Conservation (phyloP, 2,113 vertebrate genomes). For the Oncorhynchus clarkii region DNA sequence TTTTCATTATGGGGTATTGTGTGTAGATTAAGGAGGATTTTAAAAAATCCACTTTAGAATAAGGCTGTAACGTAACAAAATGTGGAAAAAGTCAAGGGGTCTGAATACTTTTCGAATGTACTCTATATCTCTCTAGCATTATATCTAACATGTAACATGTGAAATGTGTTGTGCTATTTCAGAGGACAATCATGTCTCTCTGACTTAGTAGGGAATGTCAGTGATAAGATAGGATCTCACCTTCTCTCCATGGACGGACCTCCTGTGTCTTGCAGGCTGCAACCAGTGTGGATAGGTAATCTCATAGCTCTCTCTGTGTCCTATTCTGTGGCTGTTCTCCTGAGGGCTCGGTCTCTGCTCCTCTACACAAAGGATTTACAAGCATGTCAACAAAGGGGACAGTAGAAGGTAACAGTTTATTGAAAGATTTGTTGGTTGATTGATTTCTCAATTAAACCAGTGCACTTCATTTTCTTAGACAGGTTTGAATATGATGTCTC, state of each 20-base stretch:
- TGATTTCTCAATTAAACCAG: background rate
- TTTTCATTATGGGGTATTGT: no score
- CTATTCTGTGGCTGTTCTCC: constrained; percentile 36
- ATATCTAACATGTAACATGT: no score
- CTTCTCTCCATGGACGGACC: constrained; percentile 46
- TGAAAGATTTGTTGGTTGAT: no score
- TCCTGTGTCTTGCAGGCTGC: constrained; percentile 54
- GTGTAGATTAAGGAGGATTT: no score
- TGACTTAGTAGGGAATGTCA: background rate
- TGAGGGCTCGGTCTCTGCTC: constrained; percentile 16
- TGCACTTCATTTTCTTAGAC: background rate
- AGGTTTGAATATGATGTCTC: background rate
- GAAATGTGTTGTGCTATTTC: no score
- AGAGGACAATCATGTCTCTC: no score
- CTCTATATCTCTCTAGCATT: no score
- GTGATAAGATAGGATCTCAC: constrained; percentile 32
- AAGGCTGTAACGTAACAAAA: no score
- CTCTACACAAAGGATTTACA: constrained; percentile 27
- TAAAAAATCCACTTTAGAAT: no score
- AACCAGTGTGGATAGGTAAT: constrained; percentile 81
- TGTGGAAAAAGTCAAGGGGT: no score
- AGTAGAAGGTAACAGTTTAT: background rate
- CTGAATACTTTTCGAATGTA: no score
- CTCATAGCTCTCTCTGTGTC: constrained; percentile 70
- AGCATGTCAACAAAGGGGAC: background rate